phyloP scores from a whole-genome alignment of 2,888 invertebrate species.

The Phlogophora meticulosa region DNA sequence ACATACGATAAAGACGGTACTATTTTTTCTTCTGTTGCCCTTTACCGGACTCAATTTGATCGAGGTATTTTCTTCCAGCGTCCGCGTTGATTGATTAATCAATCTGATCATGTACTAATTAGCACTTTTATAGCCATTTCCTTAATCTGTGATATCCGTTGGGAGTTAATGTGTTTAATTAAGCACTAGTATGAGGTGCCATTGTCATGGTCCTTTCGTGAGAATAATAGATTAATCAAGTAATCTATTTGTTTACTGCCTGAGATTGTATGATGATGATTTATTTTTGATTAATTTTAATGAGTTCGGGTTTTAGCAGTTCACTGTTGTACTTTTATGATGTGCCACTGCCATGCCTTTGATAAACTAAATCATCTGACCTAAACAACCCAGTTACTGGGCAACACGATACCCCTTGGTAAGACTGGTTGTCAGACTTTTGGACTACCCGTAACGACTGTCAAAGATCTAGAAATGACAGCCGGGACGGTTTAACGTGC shows the following conservation, averaged over 20 bases:
- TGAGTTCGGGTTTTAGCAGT: not conserved
- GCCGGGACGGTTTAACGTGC: too few relatives aligned
- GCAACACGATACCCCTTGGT: too few relatives aligned
- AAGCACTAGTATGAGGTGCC: constrained; percentile 20
- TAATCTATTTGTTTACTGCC: not conserved
- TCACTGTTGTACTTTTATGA: not conserved
- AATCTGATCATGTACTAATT: constrained; percentile 44
- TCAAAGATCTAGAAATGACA: too few relatives aligned
- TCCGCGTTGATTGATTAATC: constrained; percentile 49
- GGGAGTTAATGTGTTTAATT: constrained; percentile 21
- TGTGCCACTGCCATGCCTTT: not conserved
- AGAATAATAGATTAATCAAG: constrained; percentile 18
- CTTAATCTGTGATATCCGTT: constrained; percentile 43
- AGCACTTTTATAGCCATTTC: constrained; percentile 47
- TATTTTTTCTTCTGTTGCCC: too few relatives aligned
- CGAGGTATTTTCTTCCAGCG: constrained; percentile 28
- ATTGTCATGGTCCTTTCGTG: constrained; percentile 17
- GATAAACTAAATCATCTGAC: too few relatives aligned
- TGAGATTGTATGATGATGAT: not conserved
- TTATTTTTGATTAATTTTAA: not conserved
- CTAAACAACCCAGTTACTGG: too few relatives aligned
- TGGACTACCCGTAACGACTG: too few relatives aligned
- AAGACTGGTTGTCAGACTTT: too few relatives aligned
- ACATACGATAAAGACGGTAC: too few relatives aligned
- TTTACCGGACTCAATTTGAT: constrained; percentile 4